A percentile compares a stretch with the other conserved stretches of the same genome.
Conservation (phyloP, 2,888 invertebrate species). For the Terebella lapidaria region DNA sequence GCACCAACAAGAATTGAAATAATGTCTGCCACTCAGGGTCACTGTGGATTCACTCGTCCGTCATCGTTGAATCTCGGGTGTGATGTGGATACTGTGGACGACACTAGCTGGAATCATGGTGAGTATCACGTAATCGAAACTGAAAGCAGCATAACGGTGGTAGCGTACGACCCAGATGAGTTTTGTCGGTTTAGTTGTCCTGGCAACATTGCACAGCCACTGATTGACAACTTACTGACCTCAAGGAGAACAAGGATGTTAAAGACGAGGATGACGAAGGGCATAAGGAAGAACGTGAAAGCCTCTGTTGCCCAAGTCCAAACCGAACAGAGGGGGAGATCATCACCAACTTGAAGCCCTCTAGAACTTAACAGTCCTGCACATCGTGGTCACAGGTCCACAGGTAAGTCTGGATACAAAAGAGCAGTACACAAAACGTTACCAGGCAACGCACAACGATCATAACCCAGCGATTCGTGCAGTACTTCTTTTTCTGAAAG, state of each 20-base stretch:
- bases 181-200: neutral
- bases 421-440: constrained; percentile 28
- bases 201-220: neutral
- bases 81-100: constrained; percentile 40
- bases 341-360: constrained; percentile 18
- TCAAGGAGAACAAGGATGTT: constrained; percentile 43
- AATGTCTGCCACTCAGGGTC: constrained; percentile 34
- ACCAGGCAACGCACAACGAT: constrained; percentile 24
- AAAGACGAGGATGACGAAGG: constrained; percentile 39
- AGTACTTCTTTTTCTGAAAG: constrained; percentile 42
- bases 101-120: constrained; percentile 50
- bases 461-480: constrained; percentile 41
- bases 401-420: constrained; percentile 41
- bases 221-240: constrained; percentile 25
- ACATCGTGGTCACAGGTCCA: constrained; percentile 38
- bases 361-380: constrained; percentile 30
- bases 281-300: constrained; percentile 37
- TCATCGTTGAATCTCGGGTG: constrained; percentile 29
- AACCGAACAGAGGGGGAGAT: constrained; percentile 26
- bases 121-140: constrained; percentile 52
- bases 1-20: constrained; percentile 28
- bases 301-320: constrained; percentile 43
- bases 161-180: constrained; percentile 27
- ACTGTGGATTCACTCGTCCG: constrained; percentile 27
- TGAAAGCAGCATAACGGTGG: constrained; percentile 47